phyloP scores from a whole-genome alignment of 2,113 vertebrate genomes.

The Cryptomyrus ogoouensis region DNA sequence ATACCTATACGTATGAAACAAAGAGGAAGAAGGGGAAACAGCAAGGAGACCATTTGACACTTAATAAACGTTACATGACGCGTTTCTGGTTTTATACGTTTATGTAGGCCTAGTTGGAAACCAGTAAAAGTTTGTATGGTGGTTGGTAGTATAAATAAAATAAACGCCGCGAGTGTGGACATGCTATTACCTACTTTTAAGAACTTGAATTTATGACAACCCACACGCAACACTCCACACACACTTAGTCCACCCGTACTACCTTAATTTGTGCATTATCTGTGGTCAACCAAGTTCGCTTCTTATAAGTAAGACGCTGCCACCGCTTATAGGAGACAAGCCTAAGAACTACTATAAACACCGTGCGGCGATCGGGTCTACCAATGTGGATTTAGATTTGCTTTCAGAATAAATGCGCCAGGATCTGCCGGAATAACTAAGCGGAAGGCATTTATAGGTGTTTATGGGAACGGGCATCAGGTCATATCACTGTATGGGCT shows the following conservation, averaged over 20 bases:
- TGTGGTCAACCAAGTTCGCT: neutral
- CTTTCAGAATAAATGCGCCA: neutral
- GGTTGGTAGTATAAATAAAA: conserved; percentile 11
- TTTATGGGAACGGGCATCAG: neutral
- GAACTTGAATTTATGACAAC: neutral
- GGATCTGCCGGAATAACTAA: neutral
- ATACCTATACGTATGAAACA: conserved; percentile 10
- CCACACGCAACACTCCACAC: neutral
- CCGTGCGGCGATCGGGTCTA: neutral
- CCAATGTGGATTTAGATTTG: neutral
- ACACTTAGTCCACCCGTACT: neutral
- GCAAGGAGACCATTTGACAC: conserved; percentile 4
- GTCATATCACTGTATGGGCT: conserved; percentile 27
- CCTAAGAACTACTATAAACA: neutral
- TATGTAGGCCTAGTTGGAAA: neutral
- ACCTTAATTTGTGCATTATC: neutral
- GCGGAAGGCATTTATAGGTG: neutral
- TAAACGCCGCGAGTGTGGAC: neutral
- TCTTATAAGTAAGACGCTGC: neutral
- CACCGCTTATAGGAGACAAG: neutral
- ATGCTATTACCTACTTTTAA: neutral
- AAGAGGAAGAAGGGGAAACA: neutral
- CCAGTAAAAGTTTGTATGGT: conserved; percentile 4
- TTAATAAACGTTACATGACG: conserved; percentile 12
- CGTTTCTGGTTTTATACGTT: neutral